A percentile compares a stretch with the other conserved stretches of the same genome.
These are phyloP conservation scores for Diadophis punctatus DNA, from an alignment of 2,113 vertebrate genomes.

Conservation along the genomic window DNA sequence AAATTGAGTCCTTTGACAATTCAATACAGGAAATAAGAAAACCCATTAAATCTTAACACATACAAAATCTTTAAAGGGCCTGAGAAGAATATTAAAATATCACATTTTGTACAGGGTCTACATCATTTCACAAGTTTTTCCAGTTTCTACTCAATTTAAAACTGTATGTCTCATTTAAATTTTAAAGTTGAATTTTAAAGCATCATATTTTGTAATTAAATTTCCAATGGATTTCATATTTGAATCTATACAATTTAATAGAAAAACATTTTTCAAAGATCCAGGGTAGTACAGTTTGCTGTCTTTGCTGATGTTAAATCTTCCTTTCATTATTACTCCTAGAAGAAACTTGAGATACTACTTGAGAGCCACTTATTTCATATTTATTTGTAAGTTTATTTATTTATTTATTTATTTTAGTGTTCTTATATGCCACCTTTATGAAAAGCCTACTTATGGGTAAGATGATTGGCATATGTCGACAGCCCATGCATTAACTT, in stretches of 20 bases:
- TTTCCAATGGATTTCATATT: neutral
- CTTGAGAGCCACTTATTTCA: neutral
- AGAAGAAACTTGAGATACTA: neutral
- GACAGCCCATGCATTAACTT: neutral
- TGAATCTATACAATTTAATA: neutral
- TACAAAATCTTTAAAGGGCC: neutral
- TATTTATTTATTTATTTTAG: too few species aligned
- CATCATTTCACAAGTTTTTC: neutral
- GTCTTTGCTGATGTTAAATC: neutral
- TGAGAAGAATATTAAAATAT: neutral
- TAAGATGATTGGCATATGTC: neutral
- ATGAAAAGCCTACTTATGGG: neutral
- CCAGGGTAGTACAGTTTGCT: neutral
- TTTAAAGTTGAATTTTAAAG: neutral
- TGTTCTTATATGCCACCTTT: too few species aligned
- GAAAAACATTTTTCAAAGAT: neutral
- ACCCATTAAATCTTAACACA: neutral
- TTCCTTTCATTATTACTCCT: neutral
- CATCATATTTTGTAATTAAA: neutral
- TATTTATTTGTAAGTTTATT: neutral
- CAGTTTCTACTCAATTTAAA: neutral
- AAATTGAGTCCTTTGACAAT: neutral
- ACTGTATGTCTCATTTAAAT: neutral
- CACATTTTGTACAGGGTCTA: neutral
- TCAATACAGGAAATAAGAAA: neutral